phyloP scores from a whole-genome alignment of 2,888 invertebrate species.

The Escarpia spicata region DNA sequence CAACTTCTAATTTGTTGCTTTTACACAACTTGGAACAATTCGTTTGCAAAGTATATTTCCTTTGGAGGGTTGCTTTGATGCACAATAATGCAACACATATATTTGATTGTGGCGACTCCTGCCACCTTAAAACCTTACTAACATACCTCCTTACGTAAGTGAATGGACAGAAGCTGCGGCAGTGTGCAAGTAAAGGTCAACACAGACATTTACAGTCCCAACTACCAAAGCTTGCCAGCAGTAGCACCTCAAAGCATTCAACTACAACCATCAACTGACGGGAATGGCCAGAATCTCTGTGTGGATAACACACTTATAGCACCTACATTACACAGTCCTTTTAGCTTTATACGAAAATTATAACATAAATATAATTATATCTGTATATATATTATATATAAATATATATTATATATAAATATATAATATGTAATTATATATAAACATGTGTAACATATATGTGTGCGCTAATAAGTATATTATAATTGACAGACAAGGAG shows the following conservation, averaged over 20 bases:
- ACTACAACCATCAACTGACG: neutral
- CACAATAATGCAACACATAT: too few species aligned
- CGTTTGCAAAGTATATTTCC: neutral
- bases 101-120: too few species aligned
- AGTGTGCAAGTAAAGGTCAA: neutral
- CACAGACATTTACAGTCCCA: neutral
- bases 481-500: neutral
- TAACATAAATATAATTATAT: too few species aligned
- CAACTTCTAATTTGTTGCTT: neutral
- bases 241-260: neutral
- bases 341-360: neutral
- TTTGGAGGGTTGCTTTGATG: too few species aligned
- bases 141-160: neutral
- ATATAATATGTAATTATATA: neutral
- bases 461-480: neutral
- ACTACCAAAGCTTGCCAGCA: slow-evolving; percentile 14
- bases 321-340: neutral
- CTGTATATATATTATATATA: too few species aligned
- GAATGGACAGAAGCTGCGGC: neutral
- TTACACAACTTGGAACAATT: neutral
- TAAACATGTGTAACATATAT: neutral
- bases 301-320: neutral
- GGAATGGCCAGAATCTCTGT: neutral
- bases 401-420: neutral
- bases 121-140: neutral